Percentiles rank a stretch among this genome's conserved stretches.
Conservation (phyloP, 2,888 invertebrate genomes). For the Oasisia sp. region DNA sequence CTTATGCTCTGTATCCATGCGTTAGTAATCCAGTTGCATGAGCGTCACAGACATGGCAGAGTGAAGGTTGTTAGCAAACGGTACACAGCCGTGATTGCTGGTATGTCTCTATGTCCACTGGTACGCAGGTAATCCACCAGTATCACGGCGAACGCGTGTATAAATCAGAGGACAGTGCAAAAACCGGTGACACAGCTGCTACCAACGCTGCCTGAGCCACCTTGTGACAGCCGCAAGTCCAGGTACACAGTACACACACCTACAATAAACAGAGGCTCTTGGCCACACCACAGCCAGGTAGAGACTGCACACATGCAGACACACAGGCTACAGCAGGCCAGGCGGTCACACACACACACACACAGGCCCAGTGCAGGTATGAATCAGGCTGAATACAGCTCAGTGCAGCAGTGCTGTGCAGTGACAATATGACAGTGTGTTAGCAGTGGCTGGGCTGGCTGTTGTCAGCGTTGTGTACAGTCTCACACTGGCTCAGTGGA, state of each 20-base stretch:
- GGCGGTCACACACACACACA: not conserved
- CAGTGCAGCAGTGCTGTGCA: not conserved
- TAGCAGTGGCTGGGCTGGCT: not conserved
- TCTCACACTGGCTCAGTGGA: not conserved
- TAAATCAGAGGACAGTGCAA: not conserved
- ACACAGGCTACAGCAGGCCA: too few relatives aligned
- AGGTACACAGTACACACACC: not conserved
- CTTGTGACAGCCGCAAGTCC: not conserved
- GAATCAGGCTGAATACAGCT: not conserved
- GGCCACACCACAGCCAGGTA: too few relatives aligned
- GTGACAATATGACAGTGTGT: not conserved
- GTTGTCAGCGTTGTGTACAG: not conserved
- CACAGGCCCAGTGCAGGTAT: not conserved
- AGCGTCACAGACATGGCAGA: not conserved
- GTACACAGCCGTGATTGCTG: not conserved
- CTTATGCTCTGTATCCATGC: not conserved
- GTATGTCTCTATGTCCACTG: not conserved
- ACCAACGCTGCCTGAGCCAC: not conserved
- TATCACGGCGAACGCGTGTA: not conserved
- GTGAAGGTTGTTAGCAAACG: not conserved
- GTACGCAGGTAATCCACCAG: not conserved
- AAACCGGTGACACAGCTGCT: not conserved
- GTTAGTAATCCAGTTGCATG: not conserved
- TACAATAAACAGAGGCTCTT: not conserved
- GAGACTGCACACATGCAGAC: not conserved